Evolutionary conservation across 2,797 vertebrate genomes (phyloP).

Genomic region (Protonibea diacanthus): DNA sequence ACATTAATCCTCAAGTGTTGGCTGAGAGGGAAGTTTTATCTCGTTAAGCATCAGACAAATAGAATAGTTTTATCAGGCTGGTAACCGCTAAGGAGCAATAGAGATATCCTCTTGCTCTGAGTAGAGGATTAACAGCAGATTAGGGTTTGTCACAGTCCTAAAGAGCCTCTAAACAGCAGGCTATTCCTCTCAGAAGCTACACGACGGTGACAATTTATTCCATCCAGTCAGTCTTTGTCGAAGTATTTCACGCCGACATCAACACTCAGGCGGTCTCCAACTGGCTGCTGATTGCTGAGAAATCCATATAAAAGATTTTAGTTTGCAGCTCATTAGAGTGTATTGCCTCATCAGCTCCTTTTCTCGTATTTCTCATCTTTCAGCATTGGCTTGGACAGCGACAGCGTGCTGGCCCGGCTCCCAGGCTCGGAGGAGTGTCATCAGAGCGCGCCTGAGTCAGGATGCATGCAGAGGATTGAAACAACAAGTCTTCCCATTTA

Average conservation of each 20-base stretch:
- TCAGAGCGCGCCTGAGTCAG: constrained; percentile 54
- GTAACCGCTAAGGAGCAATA: constrained; percentile 47
- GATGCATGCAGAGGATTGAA: constrained; percentile 43
- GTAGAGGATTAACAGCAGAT: constrained; percentile 76
- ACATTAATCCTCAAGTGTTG: constrained; percentile 56
- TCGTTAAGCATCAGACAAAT: constrained; percentile 62
- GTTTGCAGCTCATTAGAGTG: constrained; percentile 70
- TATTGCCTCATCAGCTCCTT: constrained; percentile 81
- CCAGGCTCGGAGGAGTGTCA: constrained; percentile 53
- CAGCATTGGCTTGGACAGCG: constrained; percentile 48
- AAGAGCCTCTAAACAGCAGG: constrained; percentile 61
- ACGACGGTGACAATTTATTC: constrained; percentile 29
- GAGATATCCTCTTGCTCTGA: constrained; percentile 61
- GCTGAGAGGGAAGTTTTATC: constrained; percentile 56
- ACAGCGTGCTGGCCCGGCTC: constrained; percentile 65
- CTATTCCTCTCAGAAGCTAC: constrained; percentile 43
- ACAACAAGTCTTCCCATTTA: constrained; percentile 54
- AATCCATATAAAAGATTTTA: constrained; percentile 66
- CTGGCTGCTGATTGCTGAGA: constrained; percentile 52
- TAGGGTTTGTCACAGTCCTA: constrained; percentile 68
- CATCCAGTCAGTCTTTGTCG: constrained; percentile 34
- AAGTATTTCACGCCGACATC: constrained; percentile 43
- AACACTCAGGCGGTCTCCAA: constrained; percentile 36
- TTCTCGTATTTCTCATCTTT: constrained; percentile 70
- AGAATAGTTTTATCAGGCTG: constrained; percentile 59